phyloP scores from a whole-genome alignment of 2,888 invertebrate species.

The Agrilus cyanescens region DNA sequence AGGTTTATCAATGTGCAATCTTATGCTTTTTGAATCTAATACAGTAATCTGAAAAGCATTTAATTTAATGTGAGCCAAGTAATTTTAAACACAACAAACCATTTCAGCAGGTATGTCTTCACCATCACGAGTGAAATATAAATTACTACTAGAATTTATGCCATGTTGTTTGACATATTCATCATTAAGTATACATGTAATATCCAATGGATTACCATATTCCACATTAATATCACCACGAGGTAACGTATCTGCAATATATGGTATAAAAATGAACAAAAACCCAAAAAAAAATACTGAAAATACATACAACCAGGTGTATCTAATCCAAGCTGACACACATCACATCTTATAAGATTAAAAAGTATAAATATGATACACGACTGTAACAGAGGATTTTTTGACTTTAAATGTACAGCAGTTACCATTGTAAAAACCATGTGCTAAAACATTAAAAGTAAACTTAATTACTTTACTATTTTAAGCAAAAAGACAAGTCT shows the following conservation, averaged over 20 bases:
- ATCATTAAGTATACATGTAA: slow-evolving; percentile 49
- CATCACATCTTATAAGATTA: too few species aligned
- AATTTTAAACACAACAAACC: slow-evolving; percentile 20
- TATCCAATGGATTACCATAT: slow-evolving; percentile 49
- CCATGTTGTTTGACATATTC: slow-evolving; percentile 36
- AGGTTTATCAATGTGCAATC: slow-evolving; percentile 43
- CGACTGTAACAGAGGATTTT: too few species aligned
- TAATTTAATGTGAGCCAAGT: slow-evolving; percentile 1
- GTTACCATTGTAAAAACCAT: too few species aligned
- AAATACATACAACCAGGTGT: slow-evolving; percentile 14
- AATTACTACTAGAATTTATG: slow-evolving; percentile 38
- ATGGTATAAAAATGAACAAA: slow-evolving; percentile 1
- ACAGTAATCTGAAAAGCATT: slow-evolving; percentile 33
- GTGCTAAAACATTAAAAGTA: too few species aligned
- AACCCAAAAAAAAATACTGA: slow-evolving; percentile 1
- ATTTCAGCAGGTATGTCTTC: slow-evolving; percentile 33
- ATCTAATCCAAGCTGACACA: slow-evolving; percentile 2
- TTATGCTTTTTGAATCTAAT: slow-evolving; percentile 51
- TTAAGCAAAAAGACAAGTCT: too few species aligned
- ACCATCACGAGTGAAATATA: slow-evolving; percentile 37
- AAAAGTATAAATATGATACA: too few species aligned
- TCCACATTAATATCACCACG: slow-evolving; percentile 36
- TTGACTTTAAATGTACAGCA: too few species aligned
- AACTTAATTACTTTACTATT: too few species aligned
- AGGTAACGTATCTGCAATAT: slow-evolving; percentile 29